Evolutionary conservation across 2,888 invertebrate species (phyloP).

Genomic region (Danaus chrysippus): DNA sequence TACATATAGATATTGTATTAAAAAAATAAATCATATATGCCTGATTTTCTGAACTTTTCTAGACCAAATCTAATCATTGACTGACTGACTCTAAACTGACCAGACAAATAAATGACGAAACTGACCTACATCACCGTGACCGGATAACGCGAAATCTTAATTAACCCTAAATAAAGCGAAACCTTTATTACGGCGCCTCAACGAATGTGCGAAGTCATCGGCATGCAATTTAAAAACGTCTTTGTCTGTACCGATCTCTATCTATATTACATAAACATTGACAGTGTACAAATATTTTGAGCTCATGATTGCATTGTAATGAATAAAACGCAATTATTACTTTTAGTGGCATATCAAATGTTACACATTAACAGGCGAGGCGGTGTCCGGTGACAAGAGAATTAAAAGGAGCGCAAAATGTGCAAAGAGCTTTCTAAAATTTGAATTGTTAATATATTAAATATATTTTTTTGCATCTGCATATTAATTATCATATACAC

Average conservation of each 20-base stretch:
- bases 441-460: no score
- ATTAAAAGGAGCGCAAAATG: no score
- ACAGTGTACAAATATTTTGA: conserved; percentile 35
- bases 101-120: conserved; percentile 8
- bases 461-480: no score
- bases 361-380: not conserved
- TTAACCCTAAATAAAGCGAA: conserved; percentile 48
- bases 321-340: conserved; percentile 23
- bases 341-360: conserved; percentile 2
- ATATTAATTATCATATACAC: no score
- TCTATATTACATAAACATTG: conserved; percentile 58
- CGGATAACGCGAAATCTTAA: conserved; percentile 39
- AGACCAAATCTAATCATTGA: no score
- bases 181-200: conserved; percentile 56
- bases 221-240: conserved; percentile 61
- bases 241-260: conserved; percentile 52
- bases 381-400: not conserved
- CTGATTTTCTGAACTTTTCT: no score
- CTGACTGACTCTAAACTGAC: not conserved
- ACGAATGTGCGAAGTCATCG: conserved; percentile 55
- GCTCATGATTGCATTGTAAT: conserved; percentile 27
- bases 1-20: no score
- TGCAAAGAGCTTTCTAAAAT: no score
- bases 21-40: no score
- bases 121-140: conserved; percentile 10